Conservation (phyloP, 2,888 invertebrate species). For the Ectobius pallidus region DNA sequence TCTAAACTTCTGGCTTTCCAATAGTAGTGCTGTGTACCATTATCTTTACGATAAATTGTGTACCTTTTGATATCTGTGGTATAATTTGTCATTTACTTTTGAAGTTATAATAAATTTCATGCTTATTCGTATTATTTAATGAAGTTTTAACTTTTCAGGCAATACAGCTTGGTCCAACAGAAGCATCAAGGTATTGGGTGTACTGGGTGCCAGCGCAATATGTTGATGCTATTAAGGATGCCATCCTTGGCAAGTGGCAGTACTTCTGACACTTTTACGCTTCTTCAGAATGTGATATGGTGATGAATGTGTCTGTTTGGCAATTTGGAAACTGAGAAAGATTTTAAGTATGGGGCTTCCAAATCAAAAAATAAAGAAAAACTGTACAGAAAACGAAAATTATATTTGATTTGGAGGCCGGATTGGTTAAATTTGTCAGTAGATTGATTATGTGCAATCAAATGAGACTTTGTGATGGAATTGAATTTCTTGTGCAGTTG, state of each 20-base stretch:
- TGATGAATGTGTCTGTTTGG: background rate
- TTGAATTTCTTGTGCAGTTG: slow-evolving; percentile 5
- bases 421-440: background rate
- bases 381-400: background rate
- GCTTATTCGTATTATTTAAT: too few relatives aligned
- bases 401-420: slow-evolving; percentile 10
- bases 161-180: slow-evolving; percentile 88
- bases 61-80: too few relatives aligned
- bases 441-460: slow-evolving; percentile 9
- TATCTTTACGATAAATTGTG: too few relatives aligned
- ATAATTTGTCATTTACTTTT: too few relatives aligned
- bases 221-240: slow-evolving; percentile 88
- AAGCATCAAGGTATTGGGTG: slow-evolving; percentile 90
- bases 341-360: slow-evolving; percentile 1
- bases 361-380: slow-evolving; percentile 13
- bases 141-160: slow-evolving; percentile 64
- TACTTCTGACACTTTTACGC: slow-evolving; percentile 37
- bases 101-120: too few relatives aligned
- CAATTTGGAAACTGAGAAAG: background rate
- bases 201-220: slow-evolving; percentile 95
- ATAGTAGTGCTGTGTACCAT: too few relatives aligned
- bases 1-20: too few relatives aligned
- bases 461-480: too few relatives aligned
- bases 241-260: slow-evolving; percentile 84
- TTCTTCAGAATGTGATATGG: background rate